A percentile compares a stretch with the other conserved stretches of the same genome.
These are phyloP conservation scores for Drosophila bunnanda DNA, from an alignment of 2,888 invertebrate genomes.

Conservation along the genomic window DNA sequence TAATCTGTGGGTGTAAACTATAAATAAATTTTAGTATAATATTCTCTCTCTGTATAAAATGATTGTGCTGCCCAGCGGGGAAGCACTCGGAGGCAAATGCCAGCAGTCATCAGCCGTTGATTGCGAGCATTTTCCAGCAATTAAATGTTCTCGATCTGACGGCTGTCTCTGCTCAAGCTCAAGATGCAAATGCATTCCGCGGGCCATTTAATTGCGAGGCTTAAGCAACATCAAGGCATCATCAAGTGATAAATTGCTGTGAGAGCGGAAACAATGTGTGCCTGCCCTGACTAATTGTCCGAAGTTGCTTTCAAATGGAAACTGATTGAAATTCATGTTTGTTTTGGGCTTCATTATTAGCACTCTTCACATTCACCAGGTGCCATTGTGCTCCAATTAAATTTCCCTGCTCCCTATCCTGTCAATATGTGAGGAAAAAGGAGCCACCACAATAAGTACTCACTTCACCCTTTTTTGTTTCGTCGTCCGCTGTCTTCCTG, in stretches of 20 bases:
- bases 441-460: not conserved
- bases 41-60: not conserved
- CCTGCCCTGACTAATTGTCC: conserved; percentile 18
- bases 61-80: conserved; percentile 15
- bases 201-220: conserved; percentile 23
- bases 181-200: conserved; percentile 37
- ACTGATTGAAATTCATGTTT: conserved; percentile 7
- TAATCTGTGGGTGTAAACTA: no score
- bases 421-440: not conserved
- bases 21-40: not conserved
- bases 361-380: not conserved
- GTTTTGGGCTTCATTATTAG: conserved; percentile 11
- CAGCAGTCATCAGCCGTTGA: conserved; percentile 24
- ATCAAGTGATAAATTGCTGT: conserved; percentile 30
- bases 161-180: conserved; percentile 21
- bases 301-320: not conserved
- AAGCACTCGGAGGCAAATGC: conserved; percentile 8
- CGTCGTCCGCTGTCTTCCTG: not conserved
- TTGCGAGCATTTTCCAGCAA: conserved; percentile 47
- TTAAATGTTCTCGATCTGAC: conserved; percentile 36
- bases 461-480: conserved; percentile 7
- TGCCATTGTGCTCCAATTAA: not conserved
- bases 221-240: conserved; percentile 30
- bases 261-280: conserved; percentile 21
- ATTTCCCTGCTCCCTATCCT: conserved; percentile 1